Conservation (phyloP, 35 echinoderm and acorn worm genomes). For the Apostichopus parvimensis region DNA sequence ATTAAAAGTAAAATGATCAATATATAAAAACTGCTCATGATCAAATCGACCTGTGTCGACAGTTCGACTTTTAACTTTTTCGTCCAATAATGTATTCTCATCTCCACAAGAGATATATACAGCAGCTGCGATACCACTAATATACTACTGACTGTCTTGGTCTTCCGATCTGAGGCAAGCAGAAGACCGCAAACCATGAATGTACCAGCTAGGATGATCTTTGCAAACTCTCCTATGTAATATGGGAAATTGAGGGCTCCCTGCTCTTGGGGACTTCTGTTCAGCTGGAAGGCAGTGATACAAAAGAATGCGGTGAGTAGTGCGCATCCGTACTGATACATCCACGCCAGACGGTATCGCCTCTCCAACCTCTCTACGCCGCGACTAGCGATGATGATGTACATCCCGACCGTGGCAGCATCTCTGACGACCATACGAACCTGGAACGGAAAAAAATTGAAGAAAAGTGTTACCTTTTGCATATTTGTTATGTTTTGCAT, state of each 20-base stretch:
- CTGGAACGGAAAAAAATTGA: conserved; percentile 47
- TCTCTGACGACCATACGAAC: conserved; percentile 72
- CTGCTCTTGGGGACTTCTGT: conserved; percentile 60
- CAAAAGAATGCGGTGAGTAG: conserved; percentile 66
- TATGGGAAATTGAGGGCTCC: conserved; percentile 53
- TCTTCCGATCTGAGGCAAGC: conserved; percentile 59
- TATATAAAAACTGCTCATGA: conserved; percentile 30
- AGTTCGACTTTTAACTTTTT: conserved; percentile 49
- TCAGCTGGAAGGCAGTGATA: conserved; percentile 61
- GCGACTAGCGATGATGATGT: conserved; percentile 80
- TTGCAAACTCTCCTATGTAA: conserved; percentile 29
- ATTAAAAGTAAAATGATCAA: conserved; percentile 18
- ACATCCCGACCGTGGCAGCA: conserved; percentile 66
- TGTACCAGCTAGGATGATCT: conserved; percentile 22
- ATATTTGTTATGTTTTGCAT: no score
- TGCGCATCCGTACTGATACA: conserved; percentile 61
- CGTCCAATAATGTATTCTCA: conserved; percentile 71
- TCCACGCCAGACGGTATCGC: conserved; percentile 57
- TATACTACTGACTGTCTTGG: conserved; percentile 9
- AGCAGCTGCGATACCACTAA: conserved; percentile 38
- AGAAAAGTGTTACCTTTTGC: background rate
- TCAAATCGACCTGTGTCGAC: conserved; percentile 72
- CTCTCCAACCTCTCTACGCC: conserved; percentile 56
- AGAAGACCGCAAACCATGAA: conserved; percentile 60
- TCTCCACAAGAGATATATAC: conserved; percentile 53